phyloP scores from a whole-genome alignment of 2,113 vertebrate genomes.

The Nothobranchius kuhntae region DNA sequence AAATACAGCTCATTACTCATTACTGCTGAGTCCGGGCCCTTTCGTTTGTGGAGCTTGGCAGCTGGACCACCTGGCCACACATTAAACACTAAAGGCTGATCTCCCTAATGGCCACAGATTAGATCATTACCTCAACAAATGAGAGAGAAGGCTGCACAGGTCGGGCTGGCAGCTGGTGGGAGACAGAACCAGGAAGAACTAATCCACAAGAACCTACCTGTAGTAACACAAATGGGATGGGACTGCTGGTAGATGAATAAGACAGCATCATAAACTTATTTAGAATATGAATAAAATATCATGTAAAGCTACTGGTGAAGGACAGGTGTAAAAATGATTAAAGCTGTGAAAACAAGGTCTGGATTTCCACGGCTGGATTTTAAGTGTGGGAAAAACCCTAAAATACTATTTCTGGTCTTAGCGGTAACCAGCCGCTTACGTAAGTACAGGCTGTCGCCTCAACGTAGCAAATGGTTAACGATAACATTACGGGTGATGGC shows the following conservation, averaged over 20 bases:
- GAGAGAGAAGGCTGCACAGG: slow-evolving; percentile 42
- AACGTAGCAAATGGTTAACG: no score
- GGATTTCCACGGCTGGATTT: no score
- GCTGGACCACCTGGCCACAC: slow-evolving; percentile 77
- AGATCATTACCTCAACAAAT: slow-evolving; percentile 78
- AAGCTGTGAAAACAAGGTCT: no score
- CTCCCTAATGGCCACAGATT: slow-evolving; percentile 72
- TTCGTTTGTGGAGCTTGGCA: slow-evolving; percentile 72
- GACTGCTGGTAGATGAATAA: background rate
- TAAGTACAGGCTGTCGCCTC: no score
- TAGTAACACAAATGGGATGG: slow-evolving; percentile 7
- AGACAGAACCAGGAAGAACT: slow-evolving; percentile 17
- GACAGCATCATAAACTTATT: no score
- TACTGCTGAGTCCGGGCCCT: slow-evolving; percentile 54
- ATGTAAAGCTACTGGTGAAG: no score
- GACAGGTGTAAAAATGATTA: no score
- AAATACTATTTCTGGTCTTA: no score
- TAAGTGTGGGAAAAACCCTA: no score
- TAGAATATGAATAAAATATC: no score
- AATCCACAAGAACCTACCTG: background rate
- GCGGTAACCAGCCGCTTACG: no score
- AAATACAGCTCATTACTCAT: slow-evolving; percentile 76
- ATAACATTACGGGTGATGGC: no score
- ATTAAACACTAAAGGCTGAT: slow-evolving; percentile 76
- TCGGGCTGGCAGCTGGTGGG: slow-evolving; percentile 42